Evolutionary conservation across 2,888 invertebrate genomes (phyloP), one percentile per base, ranked within the genome.

Genomic region (Diarsia mendica): DNA sequence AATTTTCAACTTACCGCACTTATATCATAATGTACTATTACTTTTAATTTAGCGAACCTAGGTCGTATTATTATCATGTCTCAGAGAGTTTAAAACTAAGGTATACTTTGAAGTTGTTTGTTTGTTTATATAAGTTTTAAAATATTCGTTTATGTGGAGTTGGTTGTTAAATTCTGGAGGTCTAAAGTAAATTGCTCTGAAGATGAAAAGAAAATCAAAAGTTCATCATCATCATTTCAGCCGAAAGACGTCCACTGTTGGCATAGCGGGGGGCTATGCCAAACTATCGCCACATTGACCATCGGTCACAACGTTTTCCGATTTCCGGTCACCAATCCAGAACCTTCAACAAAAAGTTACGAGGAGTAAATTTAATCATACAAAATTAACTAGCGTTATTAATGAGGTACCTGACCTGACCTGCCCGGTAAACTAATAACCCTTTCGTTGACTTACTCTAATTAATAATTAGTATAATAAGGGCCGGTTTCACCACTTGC

Each of bases 391-490:
- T 10, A 64, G 0, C 64, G 28, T 13, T 39, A 48, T 53, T 66
- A 58, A 70, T 67, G 44, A 63, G n/a, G 44, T 44, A 44, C n/a
- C 44, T 23, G 63, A n/a, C 63, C 63, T 23, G 55, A 44, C n/a
- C 44, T 23, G 63, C 13, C 63, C 63, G 20, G 55, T 39, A 8
- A 0, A 55, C 28, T 73, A 66, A 78, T 72, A 66, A 61, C 13
- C 2, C 23, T 48, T 49, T 51, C 49, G 18, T 51, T 60, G 33
- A 63, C 20, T 33, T 23, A 63, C 20, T 33, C n/a, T 49, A 69
- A 69, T 65, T 72, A 65, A 70, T 73, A 60, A 63, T 46, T 77
- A 49, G 33, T 48, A 53, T 51, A 48, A 63, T 65, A 53, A n/a
- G n/a, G n/a, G n/a, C n/a, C n/a, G n/a, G n/a, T n/a, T n/a, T n/a